phyloP scores from a whole-genome alignment of 2,888 invertebrate species.

The Therioaphis trifolii region DNA sequence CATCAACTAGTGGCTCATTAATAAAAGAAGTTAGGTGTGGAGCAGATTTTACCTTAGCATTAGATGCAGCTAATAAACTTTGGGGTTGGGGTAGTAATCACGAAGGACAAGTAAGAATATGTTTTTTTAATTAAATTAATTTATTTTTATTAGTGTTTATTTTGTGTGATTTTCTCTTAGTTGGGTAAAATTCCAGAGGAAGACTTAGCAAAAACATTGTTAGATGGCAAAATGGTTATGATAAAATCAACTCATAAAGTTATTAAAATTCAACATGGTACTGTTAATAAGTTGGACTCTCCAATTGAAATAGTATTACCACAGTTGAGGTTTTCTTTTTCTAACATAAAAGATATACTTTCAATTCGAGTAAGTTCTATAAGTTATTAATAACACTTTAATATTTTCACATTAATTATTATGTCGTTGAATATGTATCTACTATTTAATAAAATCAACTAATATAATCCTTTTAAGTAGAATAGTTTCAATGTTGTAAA shows the following conservation, averaged over 20 bases:
- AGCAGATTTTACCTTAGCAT: slow-evolving; percentile 80
- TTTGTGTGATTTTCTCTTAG: slow-evolving; percentile 49
- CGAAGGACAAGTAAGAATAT: slow-evolving; percentile 72
- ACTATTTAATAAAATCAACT: no score
- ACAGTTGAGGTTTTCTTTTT: slow-evolving; percentile 68
- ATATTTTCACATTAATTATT: background rate
- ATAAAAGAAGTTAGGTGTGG: slow-evolving; percentile 73
- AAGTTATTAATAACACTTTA: background rate
- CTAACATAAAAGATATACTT: slow-evolving; percentile 59
- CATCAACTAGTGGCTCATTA: slow-evolving; percentile 39
- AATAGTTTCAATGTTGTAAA: no score
- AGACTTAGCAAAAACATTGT: slow-evolving; percentile 69
- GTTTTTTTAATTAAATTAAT: background rate
- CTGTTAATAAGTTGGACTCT: slow-evolving; percentile 68
- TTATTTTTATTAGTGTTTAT: background rate
- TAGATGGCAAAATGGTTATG: slow-evolving; percentile 75
- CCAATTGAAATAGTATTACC: slow-evolving; percentile 70
- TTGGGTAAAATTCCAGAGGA: slow-evolving; percentile 65
- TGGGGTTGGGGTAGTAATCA: slow-evolving; percentile 83
- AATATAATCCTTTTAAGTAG: no score
- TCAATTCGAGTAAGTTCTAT: slow-evolving; percentile 55
- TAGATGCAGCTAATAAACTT: slow-evolving; percentile 74
- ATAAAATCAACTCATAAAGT: slow-evolving; percentile 80
- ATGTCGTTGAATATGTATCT: no score
- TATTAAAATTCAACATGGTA: slow-evolving; percentile 74